A percentile compares a stretch with the other conserved stretches of the same genome.
phyloP scores from a whole-genome alignment of 2,888 invertebrate species.

The Ferrisia virgata region DNA sequence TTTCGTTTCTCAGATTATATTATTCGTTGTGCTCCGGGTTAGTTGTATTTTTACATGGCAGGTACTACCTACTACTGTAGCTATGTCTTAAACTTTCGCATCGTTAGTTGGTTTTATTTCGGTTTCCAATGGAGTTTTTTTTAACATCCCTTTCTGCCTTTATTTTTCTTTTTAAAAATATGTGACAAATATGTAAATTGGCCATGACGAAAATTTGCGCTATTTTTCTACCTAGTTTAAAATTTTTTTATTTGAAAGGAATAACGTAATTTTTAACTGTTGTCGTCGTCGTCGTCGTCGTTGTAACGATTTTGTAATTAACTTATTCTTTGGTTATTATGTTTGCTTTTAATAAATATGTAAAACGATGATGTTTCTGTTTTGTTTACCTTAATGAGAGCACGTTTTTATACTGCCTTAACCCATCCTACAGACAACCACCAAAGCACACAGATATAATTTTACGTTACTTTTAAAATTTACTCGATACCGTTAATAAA shows the following conservation, averaged over 20 bases:
- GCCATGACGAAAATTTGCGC: background rate
- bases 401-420: background rate
- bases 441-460: too few relatives aligned
- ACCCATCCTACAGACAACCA: background rate
- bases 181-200: background rate
- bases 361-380: background rate
- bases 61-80: background rate
- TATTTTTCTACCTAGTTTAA: background rate
- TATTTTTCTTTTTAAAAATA: background rate
- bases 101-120: background rate
- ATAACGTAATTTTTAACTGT: background rate
- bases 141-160: background rate
- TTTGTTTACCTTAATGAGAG: background rate
- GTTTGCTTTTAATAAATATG: background rate
- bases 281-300: too few relatives aligned
- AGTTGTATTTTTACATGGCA: background rate
- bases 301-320: background rate
- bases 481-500: background rate
- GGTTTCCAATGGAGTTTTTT: background rate
- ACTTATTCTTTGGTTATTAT: background rate
- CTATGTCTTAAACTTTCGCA: conserved; percentile 3
- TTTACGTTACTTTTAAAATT: background rate
- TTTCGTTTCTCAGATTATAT: conserved; percentile 6
- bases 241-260: background rate
- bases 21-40: background rate